Evolutionary conservation across 2,797 vertebrate species (phyloP).

Genomic region (Coregonus suidteri): DNA sequence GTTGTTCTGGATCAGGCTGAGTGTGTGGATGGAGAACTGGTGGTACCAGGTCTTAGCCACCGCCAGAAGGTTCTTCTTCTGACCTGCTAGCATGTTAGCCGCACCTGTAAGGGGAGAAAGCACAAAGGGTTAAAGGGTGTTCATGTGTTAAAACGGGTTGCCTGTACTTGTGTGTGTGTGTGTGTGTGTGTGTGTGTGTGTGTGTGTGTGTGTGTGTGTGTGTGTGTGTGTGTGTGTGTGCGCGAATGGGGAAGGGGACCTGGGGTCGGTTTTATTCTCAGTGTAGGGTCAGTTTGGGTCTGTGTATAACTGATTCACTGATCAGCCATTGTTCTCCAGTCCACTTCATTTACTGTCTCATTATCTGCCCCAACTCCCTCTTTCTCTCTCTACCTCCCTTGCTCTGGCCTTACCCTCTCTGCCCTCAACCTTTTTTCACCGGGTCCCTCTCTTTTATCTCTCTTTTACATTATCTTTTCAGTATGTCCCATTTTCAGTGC

Average conservation of each 20-base stretch:
- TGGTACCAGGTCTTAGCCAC: slow-evolving; percentile 98
- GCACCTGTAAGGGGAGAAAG: slow-evolving; percentile 72
- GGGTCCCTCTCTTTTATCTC: not conserved
- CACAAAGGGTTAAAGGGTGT: slow-evolving; percentile 13
- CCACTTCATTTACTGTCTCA: slow-evolving; percentile 45
- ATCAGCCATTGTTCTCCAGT: slow-evolving; percentile 10
- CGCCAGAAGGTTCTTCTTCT: slow-evolving; percentile 91
- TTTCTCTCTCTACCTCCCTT: slow-evolving; percentile 12
- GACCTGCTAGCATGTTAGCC: slow-evolving; percentile 90
- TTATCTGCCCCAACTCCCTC: slow-evolving; percentile 29
- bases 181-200: not conserved
- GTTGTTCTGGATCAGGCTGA: slow-evolving; percentile 90
- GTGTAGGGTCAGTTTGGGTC: not conserved
- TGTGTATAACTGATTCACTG: slow-evolving; percentile 15
- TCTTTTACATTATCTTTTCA: slow-evolving; percentile 24
- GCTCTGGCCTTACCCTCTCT: no score
- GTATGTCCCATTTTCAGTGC: not conserved
- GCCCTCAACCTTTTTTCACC: slow-evolving; percentile 1
- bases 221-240: slow-evolving; percentile 40
- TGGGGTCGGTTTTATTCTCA: not conserved
- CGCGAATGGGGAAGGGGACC: slow-evolving; percentile 7
- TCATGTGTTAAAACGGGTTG: not conserved
- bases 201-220: not conserved
- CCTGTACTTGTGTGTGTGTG: slow-evolving; percentile 20
- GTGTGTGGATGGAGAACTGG: slow-evolving; percentile 92